phyloP scores from a whole-genome alignment of 1,140 invertebrate species.

The Marisa cornuarietis region DNA sequence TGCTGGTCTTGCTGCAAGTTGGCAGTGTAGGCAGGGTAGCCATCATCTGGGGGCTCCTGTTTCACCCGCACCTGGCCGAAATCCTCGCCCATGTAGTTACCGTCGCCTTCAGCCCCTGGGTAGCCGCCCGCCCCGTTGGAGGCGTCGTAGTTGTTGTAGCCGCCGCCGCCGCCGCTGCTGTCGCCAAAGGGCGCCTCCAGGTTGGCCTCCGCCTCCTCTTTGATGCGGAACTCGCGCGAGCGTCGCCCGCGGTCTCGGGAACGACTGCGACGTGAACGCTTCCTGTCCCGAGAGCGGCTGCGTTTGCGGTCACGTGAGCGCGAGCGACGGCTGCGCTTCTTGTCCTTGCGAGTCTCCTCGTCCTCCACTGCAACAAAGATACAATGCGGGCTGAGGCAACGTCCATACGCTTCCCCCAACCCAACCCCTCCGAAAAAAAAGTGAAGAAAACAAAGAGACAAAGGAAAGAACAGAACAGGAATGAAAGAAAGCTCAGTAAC shows the following conservation, averaged over 20 bases:
- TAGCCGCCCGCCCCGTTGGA: background rate
- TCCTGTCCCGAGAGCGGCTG: slow-evolving; percentile 66
- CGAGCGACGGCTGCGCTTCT: slow-evolving; percentile 58
- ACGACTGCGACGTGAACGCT: slow-evolving; percentile 55
- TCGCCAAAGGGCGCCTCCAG: slow-evolving; percentile 12
- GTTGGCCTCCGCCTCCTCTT: slow-evolving; percentile 31
- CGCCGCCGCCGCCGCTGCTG: background rate
- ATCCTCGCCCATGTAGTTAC: background rate
- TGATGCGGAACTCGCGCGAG: slow-evolving; percentile 24
- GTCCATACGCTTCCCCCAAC: too few relatives aligned
- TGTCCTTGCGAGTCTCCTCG: slow-evolving; percentile 39
- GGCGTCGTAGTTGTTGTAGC: background rate
- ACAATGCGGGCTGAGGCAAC: background rate
- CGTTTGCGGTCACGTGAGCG: slow-evolving; percentile 68
- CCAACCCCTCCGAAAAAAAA: too few relatives aligned
- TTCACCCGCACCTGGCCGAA: slow-evolving; percentile 8
- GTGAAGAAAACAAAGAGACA: too few relatives aligned
- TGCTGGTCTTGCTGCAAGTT: background rate
- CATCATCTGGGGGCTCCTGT: slow-evolving; percentile 13
- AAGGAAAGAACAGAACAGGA: too few relatives aligned
- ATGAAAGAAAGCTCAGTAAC: too few relatives aligned
- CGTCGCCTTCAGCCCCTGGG: background rate
- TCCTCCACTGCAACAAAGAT: slow-evolving; percentile 42
- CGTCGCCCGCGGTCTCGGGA: slow-evolving; percentile 64
- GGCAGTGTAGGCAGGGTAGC: slow-evolving; percentile 1